Evolutionary conservation across 2,888 invertebrate genomes (phyloP).

Genomic region (Chloromyia formosa): DNA sequence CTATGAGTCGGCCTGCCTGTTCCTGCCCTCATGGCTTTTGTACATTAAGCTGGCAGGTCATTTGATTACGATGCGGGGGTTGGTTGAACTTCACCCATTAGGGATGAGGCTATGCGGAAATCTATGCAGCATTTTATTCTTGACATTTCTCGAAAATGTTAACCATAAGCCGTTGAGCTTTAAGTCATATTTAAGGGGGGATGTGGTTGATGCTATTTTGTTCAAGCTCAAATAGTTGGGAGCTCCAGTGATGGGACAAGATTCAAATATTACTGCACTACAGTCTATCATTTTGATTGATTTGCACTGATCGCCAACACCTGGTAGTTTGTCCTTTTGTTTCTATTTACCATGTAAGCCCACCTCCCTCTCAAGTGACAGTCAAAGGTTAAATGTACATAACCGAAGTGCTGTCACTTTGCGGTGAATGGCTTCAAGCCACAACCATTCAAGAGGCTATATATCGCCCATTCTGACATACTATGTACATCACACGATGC

Average conservation of each 20-base stretch:
- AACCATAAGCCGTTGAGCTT: too few relatives aligned
- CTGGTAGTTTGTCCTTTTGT: too few relatives aligned
- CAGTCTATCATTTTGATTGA: too few relatives aligned
- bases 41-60: conserved; percentile 50
- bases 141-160: conserved; percentile 5
- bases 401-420: conserved; percentile 63
- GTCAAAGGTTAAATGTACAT: conserved; percentile 21
- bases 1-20: conserved; percentile 7
- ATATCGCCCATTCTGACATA: background rate
- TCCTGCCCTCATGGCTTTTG: conserved; percentile 38
- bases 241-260: too few relatives aligned
- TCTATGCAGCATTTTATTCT: conserved; percentile 11
- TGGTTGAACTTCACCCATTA: background rate
- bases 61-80: conserved; percentile 43
- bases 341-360: too few relatives aligned
- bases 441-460: conserved; percentile 53
- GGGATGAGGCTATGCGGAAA: background rate
- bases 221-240: too few relatives aligned
- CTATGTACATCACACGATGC: background rate
- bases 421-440: conserved; percentile 65
- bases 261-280: too few relatives aligned
- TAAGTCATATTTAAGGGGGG: too few relatives aligned
- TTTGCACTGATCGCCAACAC: too few relatives aligned
- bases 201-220: too few relatives aligned
- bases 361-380: too few relatives aligned